These are phyloP conservation scores for Pangasianodon gigas DNA, from an alignment of 2,113 vertebrate genomes.

Conservation along the genomic window DNA sequence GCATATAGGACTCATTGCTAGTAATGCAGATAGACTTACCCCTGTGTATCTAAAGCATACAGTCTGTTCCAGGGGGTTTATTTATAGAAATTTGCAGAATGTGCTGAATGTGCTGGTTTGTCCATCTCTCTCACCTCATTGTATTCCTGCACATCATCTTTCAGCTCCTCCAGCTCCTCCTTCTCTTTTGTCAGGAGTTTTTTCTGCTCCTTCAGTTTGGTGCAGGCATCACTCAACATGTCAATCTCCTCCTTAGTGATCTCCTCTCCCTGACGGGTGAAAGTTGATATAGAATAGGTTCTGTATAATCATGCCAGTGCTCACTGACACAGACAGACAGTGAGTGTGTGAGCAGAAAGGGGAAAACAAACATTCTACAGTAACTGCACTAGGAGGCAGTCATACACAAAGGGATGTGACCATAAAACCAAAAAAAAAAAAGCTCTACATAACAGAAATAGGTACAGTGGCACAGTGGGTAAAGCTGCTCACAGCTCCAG, in stretches of 20 bases:
- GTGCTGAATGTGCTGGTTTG: background rate
- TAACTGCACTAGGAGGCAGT: background rate
- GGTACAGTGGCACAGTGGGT: background rate
- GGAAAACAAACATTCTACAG: background rate
- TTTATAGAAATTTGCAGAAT: background rate
- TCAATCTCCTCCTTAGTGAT: slow-evolving; percentile 98
- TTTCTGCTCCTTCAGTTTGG: slow-evolving; percentile 92
- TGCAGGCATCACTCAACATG: slow-evolving; percentile 87
- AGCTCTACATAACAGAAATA: background rate
- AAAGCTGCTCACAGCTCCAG: background rate
- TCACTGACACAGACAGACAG: background rate
- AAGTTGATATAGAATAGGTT: background rate
- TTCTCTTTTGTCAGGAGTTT: slow-evolving; percentile 90
- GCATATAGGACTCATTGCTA: background rate
- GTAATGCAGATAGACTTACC: background rate
- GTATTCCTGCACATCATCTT: slow-evolving; percentile 94
- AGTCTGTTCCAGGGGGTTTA: background rate
- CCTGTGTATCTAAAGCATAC: background rate
- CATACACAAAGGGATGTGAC: background rate
- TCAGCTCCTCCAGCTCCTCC: slow-evolving; percentile 91
- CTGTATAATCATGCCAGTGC: background rate
- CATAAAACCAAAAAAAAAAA: background rate
- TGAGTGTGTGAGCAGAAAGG: background rate
- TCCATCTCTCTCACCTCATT: slow-evolving; percentile 77
- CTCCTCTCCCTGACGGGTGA: slow-evolving; percentile 82